phyloP scores from a whole-genome alignment of 2,888 invertebrate genomes.

The Lottia scabra region DNA sequence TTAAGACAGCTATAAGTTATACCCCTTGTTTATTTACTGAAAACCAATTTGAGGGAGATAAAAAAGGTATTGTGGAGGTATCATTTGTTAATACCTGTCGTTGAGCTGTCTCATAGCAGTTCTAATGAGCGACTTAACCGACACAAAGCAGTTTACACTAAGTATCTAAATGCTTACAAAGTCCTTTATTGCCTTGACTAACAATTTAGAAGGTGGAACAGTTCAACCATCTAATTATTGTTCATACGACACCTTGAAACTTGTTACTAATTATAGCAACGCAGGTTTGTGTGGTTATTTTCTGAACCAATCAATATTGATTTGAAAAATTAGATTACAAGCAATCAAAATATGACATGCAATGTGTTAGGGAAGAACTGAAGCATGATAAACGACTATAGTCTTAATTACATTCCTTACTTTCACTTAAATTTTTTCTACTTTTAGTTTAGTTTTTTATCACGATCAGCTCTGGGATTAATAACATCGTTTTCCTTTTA shows the following conservation, averaged over 20 bases:
- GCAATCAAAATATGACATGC: constrained; percentile 7
- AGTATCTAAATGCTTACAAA: neutral
- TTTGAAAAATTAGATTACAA: constrained; percentile 4
- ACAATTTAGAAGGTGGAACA: neutral
- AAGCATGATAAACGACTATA: constrained; percentile 3
- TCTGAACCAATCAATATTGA: neutral
- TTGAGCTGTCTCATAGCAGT: too few relatives aligned
- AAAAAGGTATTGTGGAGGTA: too few relatives aligned
- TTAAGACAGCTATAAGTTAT: too few relatives aligned
- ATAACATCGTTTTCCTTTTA: neutral
- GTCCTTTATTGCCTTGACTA: neutral
- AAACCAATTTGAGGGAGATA: too few relatives aligned
- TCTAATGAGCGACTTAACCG: neutral
- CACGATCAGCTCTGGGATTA: neutral
- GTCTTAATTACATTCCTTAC: constrained; percentile 1
- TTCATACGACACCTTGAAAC: neutral
- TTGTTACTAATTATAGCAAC: neutral
- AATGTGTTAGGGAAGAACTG: neutral
- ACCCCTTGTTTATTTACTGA: too few relatives aligned
- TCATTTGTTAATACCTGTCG: too few relatives aligned
- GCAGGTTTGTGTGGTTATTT: neutral
- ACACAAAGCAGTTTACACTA: neutral
- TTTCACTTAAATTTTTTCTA: neutral
- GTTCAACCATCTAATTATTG: neutral
- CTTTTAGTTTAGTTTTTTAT: constrained; percentile 1